phyloP scores from a whole-genome alignment of 2,888 invertebrate genomes.

The Phymatocera aterrima region DNA sequence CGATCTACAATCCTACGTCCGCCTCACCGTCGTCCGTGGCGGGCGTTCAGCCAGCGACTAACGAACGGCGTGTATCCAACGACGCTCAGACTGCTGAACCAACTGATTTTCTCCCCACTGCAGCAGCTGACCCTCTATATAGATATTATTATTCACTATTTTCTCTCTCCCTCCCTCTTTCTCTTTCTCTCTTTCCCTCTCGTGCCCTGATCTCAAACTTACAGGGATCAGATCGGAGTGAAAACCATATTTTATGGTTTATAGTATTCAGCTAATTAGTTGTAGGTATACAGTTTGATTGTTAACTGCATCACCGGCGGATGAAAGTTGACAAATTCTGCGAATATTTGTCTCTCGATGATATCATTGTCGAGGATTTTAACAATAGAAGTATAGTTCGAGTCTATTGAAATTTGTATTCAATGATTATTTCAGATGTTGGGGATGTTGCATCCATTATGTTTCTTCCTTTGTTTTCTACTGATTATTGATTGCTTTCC shows the following conservation, averaged over 20 bases:
- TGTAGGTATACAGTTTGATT: background rate
- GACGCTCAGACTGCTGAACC: constrained; percentile 39
- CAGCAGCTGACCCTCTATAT: constrained; percentile 9
- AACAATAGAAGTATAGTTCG: no score
- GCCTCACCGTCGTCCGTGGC: constrained; percentile 50
- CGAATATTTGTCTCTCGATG: no score
- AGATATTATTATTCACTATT: background rate
- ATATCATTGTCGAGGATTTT: no score
- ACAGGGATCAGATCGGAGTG: background rate
- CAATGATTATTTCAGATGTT: no score
- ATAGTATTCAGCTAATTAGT: background rate
- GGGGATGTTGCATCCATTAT: no score
- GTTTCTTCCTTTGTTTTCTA: no score
- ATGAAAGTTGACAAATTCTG: no score
- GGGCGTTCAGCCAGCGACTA: constrained; percentile 71
- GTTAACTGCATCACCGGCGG: no score
- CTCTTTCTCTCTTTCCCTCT: background rate
- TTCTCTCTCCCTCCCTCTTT: background rate
- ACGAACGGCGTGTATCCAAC: constrained; percentile 48
- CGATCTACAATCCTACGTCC: background rate
- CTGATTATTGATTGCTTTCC: no score
- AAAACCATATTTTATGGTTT: background rate
- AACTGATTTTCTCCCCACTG: constrained; percentile 45
- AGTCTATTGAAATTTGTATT: no score
- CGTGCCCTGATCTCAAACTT: background rate